These are phyloP conservation scores for Arrhopalites spinosus DNA, from an alignment of 2,888 invertebrate genomes.

Conservation along the genomic window DNA sequence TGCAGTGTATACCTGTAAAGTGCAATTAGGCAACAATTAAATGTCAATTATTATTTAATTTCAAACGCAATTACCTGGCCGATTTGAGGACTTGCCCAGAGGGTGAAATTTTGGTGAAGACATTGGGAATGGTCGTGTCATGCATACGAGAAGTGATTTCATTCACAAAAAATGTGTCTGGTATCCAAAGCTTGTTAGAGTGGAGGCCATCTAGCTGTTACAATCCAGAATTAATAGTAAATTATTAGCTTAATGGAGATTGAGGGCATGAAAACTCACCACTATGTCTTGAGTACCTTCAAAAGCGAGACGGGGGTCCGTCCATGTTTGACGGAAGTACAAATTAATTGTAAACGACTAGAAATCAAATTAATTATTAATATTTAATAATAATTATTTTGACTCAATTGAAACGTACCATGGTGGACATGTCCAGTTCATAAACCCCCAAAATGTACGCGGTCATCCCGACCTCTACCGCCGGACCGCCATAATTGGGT, in stretches of 20 bases:
- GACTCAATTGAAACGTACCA: neutral
- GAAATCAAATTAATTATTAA: neutral
- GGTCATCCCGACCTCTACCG: too few relatives aligned
- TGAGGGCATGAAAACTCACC: neutral
- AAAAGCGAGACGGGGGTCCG: neutral
- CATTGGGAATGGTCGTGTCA: constrained; percentile 5
- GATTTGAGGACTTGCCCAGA: neutral
- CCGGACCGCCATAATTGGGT: too few relatives aligned
- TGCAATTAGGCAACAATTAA: neutral
- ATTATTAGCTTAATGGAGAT: neutral
- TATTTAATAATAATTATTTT: neutral
- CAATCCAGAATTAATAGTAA: neutral
- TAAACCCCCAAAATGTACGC: too few relatives aligned
- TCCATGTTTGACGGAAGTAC: constrained; percentile 16
- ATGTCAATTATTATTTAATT: neutral
- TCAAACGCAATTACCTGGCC: neutral
- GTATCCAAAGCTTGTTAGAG: neutral
- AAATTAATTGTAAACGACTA: neutral
- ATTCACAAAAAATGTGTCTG: constrained; percentile 15
- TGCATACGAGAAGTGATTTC: neutral
- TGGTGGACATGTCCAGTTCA: too few relatives aligned
- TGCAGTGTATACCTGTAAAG: neutral
- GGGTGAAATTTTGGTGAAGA: neutral
- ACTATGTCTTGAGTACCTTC: neutral
- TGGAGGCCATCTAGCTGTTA: neutral